Base-by-base conservation (phyloP, 2,113 vertebrate genomes). In the Carassius auratus region DNA sequence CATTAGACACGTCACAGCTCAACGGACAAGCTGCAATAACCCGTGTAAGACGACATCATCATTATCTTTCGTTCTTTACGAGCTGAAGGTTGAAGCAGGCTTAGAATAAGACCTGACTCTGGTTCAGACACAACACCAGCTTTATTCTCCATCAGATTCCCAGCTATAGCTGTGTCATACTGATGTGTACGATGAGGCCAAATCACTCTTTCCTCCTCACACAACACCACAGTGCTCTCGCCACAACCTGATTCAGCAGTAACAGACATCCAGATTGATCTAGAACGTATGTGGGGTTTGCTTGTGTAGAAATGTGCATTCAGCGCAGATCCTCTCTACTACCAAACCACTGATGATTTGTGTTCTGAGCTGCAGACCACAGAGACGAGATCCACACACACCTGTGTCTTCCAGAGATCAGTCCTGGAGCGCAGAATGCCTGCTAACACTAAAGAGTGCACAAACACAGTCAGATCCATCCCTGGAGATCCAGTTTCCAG, bases 401-500 rank as follows among this genome's bases (percentile, higher is more conserved):
- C 52, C 52, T 55, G 52, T 17, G 57, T 59, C 8, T 59, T 59
- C 57, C 57, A 8, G 57, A 59, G 57, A 19, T 59, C 57, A 21
- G 57, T 59, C 8, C 57, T 21, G 57, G 57, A 59, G 57, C 57
- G 7, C 8, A 7, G 57, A 21, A 59, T 19, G 6, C 57, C 57
- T 21, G 57, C 19, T 59, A 57, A 57, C 55, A 6, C 15, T 9
- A 38, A 61, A 52, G 74, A 36, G 73, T 52, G 26, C 5, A 36
- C 21, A n/a, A 17, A 13, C 2, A 1, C 5, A 48, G n/a, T 59
- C 19, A 26, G 68, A 23, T 57, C 38, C 17, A 73, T 26, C 71
- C 59, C 82, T 84, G 0, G 5, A 78, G 81, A 42, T 68, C 74
- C 26, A 48, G 75, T 78, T 86, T 84, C 81, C 75, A 80, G 15